Evolutionary conservation across 2,888 invertebrate species (phyloP).

Genomic region (Artemia sinica): DNA sequence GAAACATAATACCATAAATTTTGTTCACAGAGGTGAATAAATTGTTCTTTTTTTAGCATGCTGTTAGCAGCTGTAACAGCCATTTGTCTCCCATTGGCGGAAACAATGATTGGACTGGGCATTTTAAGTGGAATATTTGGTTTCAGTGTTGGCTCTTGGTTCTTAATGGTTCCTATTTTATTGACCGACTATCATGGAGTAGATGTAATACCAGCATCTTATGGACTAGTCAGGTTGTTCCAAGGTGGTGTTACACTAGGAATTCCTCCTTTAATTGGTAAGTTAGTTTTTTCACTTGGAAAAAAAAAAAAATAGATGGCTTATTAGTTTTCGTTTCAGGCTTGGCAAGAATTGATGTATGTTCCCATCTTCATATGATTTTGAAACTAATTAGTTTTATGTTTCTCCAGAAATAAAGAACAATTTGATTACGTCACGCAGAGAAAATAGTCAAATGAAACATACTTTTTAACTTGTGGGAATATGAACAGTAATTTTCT

Average conservation of each 20-base stretch:
- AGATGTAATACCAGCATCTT: slow-evolving; percentile 53
- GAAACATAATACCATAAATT: too few species aligned
- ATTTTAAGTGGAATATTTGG: slow-evolving; percentile 50
- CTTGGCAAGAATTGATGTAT: too few species aligned
- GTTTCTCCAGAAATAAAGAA: too few species aligned
- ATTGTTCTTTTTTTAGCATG: slow-evolving; percentile 37
- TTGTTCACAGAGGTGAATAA: too few species aligned
- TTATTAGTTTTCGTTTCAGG: too few species aligned
- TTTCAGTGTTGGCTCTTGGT: slow-evolving; percentile 56
- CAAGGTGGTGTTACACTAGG: slow-evolving; percentile 55
- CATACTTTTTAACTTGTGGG: too few species aligned
- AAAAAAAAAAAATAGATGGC: too few species aligned
- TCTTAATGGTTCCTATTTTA: slow-evolving; percentile 52
- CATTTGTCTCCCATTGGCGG: slow-evolving; percentile 45
- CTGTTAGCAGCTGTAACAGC: slow-evolving; percentile 50
- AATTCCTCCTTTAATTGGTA: slow-evolving; percentile 52
- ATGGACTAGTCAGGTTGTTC: slow-evolving; percentile 55
- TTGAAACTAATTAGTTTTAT: too few species aligned
- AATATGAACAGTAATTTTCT: too few species aligned
- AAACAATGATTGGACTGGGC: slow-evolving; percentile 46
- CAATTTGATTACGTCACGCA: too few species aligned
- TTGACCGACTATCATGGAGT: slow-evolving; percentile 55
- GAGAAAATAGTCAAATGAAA: too few species aligned
- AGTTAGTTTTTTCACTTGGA: slow-evolving; percentile 8
- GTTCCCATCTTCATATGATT: too few species aligned